Conservation (phyloP, 2,797 vertebrate genomes). For the Chiloscyllium punctatum region DNA sequence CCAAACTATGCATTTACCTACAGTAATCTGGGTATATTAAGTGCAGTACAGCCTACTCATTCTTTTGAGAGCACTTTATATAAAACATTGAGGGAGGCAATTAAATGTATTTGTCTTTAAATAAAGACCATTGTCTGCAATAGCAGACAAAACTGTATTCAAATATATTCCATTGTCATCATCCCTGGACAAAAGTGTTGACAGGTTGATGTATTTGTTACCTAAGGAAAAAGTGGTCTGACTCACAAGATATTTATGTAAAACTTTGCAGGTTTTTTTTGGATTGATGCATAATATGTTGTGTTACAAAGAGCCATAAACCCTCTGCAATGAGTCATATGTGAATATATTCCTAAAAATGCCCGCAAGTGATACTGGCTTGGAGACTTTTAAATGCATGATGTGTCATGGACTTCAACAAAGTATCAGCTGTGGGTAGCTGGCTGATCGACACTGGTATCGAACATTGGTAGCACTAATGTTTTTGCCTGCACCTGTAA, state of each 20-base stretch:
- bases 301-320: neutral
- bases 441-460: neutral
- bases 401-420: neutral
- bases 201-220: neutral
- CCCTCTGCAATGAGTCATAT: neutral
- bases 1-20: neutral
- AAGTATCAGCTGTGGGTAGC: neutral
- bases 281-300: neutral
- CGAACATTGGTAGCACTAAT: neutral
- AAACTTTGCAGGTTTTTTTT: neutral
- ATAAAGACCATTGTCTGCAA: too few species aligned
- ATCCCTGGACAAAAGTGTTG: neutral
- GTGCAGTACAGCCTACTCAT: neutral
- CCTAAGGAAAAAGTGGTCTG: neutral
- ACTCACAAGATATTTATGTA: neutral
- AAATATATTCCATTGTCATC: conserved; percentile 9
- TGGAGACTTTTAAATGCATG: neutral
- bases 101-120: neutral
- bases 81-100: neutral
- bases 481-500: neutral
- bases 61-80: neutral
- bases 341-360: neutral
- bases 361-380: neutral
- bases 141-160: neutral
- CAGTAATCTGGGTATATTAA: neutral